Base-by-base conservation (phyloP, 2,888 invertebrate species). In the Conomelus anceps region DNA sequence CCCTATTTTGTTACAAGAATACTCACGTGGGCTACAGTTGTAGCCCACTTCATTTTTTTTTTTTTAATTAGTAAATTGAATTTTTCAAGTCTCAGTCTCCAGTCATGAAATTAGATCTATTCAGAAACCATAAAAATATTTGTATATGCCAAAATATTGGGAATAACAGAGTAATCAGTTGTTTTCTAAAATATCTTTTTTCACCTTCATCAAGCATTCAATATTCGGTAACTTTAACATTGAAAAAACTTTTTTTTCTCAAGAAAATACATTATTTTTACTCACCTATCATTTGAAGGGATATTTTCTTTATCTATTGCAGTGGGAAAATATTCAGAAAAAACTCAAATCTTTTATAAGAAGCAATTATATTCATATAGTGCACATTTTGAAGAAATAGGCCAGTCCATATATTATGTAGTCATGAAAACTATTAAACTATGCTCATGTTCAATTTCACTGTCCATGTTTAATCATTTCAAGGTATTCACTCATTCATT, bases 311-410 rank as follows among this genome's bases (percentile, higher is more conserved):
- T 9, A 41, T 41, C 41, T 41, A 41, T 41, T 41, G 17, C 41
- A 41, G 41, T 41, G 41, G 41, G 41, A 41, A 41, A 41, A 41
- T 23, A 84, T 22, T 34, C 23, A 26, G 4, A 87, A 87, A 41
- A 89, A 89, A 63, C 63, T 87, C 41, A 87, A 63, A 23, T 34
- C 24, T 23, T 87, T 63, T 88, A 63, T 84, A 88, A 88, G 26
- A 63, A 23, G 84, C 23, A 84, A 41, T 88, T 63, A 88, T 41
- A 41, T 88, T 63, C 23, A 22, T 88, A 23, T 41, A 13, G 23
- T 41, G 41, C n/a, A 88, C 23, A 41, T 41, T n/a, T 88, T 88
- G 41, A 41, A 41, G 23, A 9, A 88, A 23, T 41, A 88, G 1
- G 22, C 29, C 23, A 4, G 1, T 63, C 29, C 23, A 4, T 88